Evolutionary conservation across 2,113 vertebrate species (phyloP).

Genomic region (Pollimyrus isidori): DNA sequence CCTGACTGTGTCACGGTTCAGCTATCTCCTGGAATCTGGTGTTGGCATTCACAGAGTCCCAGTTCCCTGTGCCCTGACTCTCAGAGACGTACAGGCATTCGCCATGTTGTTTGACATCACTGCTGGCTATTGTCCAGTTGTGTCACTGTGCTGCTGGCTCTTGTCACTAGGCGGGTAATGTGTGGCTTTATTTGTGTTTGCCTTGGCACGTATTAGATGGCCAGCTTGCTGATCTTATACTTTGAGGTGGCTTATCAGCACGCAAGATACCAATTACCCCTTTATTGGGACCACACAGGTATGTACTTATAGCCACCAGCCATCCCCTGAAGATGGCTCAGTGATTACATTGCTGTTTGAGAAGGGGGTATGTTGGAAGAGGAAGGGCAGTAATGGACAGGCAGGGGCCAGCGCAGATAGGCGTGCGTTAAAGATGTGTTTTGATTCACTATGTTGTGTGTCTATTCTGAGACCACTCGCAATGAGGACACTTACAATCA

Average conservation of each 20-base stretch:
- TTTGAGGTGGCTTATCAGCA: neutral
- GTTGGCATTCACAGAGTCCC: neutral
- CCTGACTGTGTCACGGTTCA: neutral
- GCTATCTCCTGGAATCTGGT: neutral
- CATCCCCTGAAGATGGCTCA: neutral
- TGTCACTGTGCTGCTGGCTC: neutral
- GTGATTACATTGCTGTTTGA: neutral
- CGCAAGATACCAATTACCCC: neutral
- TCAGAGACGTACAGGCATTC: neutral
- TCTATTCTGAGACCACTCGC: neutral
- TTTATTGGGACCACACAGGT: neutral
- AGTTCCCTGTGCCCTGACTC: neutral
- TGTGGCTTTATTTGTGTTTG: neutral
- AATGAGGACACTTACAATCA: slow-evolving; percentile 3
- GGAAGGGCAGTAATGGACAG: neutral
- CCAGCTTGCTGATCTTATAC: neutral
- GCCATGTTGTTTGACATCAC: neutral
- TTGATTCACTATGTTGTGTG: neutral
- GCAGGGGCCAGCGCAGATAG: neutral
- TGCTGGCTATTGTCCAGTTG: neutral
- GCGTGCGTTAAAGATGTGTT: neutral
- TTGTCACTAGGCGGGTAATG: neutral
- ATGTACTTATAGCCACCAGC: neutral
- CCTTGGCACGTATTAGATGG: neutral
- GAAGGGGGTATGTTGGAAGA: neutral